Evolutionary conservation across 2,113 vertebrate genomes (phyloP).

Genomic region (Ptychochromis oligacanthus): DNA sequence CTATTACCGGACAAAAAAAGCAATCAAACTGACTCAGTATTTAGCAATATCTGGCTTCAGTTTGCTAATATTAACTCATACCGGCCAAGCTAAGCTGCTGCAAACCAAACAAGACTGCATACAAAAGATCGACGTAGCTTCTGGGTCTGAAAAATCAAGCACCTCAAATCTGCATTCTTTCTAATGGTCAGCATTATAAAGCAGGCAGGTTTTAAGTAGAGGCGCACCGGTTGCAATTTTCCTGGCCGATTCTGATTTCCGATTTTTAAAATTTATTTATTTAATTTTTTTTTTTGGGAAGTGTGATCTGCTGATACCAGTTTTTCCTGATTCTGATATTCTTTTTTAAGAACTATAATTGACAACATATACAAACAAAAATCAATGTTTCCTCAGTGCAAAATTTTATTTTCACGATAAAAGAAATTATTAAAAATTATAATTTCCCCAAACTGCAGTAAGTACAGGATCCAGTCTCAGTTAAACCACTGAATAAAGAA

Average conservation of each 20-base stretch:
- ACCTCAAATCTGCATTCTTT: background rate
- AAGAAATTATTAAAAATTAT: background rate
- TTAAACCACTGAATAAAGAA: background rate
- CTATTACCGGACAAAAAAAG: background rate
- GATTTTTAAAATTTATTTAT: too few relatives aligned
- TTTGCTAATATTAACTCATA: background rate
- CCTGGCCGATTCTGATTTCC: background rate
- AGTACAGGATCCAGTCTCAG: background rate
- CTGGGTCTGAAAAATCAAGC: background rate
- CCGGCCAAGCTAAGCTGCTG: background rate
- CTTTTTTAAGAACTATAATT: background rate
- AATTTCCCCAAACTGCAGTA: background rate
- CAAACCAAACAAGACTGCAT: background rate
- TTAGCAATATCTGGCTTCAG: background rate
- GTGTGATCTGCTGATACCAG: too few relatives aligned
- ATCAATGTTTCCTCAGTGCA: too few relatives aligned
- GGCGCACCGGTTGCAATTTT: background rate
- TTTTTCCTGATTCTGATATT: background rate
- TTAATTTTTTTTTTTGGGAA: too few relatives aligned
- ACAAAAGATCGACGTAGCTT: background rate
- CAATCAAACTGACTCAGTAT: background rate
- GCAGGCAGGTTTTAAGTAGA: background rate
- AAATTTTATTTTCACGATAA: background rate
- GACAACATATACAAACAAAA: background rate
- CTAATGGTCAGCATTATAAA: too few relatives aligned